Evolutionary conservation across 2,113 vertebrate species (phyloP), one percentile per base, ranked within the genome.

Genomic region (Pristiophorus japonicus): DNA sequence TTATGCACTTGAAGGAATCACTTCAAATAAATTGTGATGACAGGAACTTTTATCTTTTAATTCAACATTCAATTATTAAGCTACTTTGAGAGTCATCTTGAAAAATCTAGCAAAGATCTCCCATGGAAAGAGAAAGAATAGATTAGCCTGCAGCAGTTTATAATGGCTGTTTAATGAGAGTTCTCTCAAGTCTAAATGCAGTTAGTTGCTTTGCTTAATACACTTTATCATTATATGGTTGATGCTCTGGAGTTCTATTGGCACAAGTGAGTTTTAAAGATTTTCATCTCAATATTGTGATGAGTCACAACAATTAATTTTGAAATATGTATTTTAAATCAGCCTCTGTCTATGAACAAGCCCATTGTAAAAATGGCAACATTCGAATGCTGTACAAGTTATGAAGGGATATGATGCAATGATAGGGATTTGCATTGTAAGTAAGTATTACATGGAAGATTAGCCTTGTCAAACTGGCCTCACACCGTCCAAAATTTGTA

Each of bases 61-160:
- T 51, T 70, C 27, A 51, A 45, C 14, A 16, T 20, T 94, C 70
- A 94, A 94, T 70, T 94, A 94, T 94, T 94, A 27, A 94, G 12
- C 66, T 73, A 6, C 93, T 70, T 8, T 70, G 93, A 70, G 65
- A 70, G 65, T 66, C 65, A 94, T 47, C 66, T 70, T 94, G 42
- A 51, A 27, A 24, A 67, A 67, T 24, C 66, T 70, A 27, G 27
- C 47, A 94, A 94, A 94, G 66, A 73, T 70, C 51, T 47, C 66
- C 93, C 24, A 45, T 51, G 66, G 63, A 67, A 73, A 66, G 8
- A 20, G 16, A 45, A 66, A 38, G 30, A 93, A 66, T 65, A 20
- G 91, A 66, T 38, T 94, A n/a, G 66, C 93, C 93, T 70, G 66
- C 93, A 51, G 93, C 93, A 94, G 51, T 51, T 94, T 94, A 70